Conservation (phyloP, 2,113 vertebrate species). For the Collichthys lucidus region DNA sequence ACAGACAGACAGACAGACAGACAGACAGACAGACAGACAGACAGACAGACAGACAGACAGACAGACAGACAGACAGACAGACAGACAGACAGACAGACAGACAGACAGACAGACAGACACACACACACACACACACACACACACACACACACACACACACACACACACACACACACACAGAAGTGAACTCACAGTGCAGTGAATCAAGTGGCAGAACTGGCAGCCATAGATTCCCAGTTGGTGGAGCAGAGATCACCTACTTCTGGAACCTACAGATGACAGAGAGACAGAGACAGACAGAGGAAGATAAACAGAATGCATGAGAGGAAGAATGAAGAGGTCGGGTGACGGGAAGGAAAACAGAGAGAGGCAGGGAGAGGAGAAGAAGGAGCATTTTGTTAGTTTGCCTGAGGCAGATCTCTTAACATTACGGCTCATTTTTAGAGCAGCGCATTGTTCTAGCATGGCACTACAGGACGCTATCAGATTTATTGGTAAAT, state of each 20-base stretch:
- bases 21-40: too few species aligned
- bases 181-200: slow-evolving; percentile 55
- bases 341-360: neutral
- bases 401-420: slow-evolving; percentile 37
- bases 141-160: too few species aligned
- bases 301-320: slow-evolving; percentile 9
- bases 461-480: slow-evolving; percentile 1
- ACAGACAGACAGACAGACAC: neutral
- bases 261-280: slow-evolving; percentile 53
- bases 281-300: slow-evolving; percentile 28
- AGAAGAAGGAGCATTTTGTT: slow-evolving; percentile 29
- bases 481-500: slow-evolving; percentile 42
- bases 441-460: slow-evolving; percentile 44
- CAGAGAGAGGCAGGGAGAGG: slow-evolving; percentile 28
- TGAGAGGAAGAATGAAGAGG: slow-evolving; percentile 1
- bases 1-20: slow-evolving; percentile 7
- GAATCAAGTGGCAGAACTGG: slow-evolving; percentile 53
- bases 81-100: too few species aligned
- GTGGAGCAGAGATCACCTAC: slow-evolving; percentile 43
- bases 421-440: slow-evolving; percentile 35
- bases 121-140: too few species aligned
- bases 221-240: slow-evolving; percentile 62
- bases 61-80: too few species aligned
- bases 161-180: neutral
- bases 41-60: too few species aligned